Evolutionary conservation across 1,140 invertebrate species (phyloP), one percentile per base, ranked within the genome.

Genomic region (Drosophila mauritiana): DNA sequence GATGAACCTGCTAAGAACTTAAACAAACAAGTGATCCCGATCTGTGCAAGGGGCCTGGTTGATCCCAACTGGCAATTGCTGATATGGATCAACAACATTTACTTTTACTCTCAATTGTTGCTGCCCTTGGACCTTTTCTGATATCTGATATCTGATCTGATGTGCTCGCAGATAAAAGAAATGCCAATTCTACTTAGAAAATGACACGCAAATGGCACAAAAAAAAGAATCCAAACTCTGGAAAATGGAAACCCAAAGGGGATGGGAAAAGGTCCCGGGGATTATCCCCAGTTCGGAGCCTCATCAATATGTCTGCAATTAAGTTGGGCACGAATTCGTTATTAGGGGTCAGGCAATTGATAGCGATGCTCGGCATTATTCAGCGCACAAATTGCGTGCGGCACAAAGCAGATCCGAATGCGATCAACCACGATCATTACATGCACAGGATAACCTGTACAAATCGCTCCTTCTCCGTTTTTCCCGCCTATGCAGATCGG

Each of bases 141-240:
- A 78, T 88, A 31, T 31, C 31, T 10, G 31, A 31, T 89, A 88
- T 89, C 73, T 74, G 84, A 88, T 88, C 84, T 77, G 64, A 61
- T 74, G 57, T 65, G 37, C 39, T n/a, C 22, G 25, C 7, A 55
- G 40, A 49, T 70, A 59, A 88, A 82, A 83, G 70, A 80, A 89
- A 89, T 83, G 83, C 84, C 84, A 88, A 88, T 88, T 89, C 88
- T 74, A 65, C 67, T 70, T 72, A 62, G 72, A 78, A 89, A 89
- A 74, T 84, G 84, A 89, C 84, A 89, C 84, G 84, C 84, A 88
- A 88, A 89, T 88, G 80, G 80, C 84, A 48, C 75, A 75, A 63
- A 54, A 37, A 77, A 48, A 25, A 46, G 56, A 11, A 37, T 6
- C 43, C 40, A 12, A 69, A 37, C 40, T 17, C 25, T 42, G 36